Evolutionary conservation across 1,140 invertebrate species (phyloP).

Genomic region (Papilio glaucus): DNA sequence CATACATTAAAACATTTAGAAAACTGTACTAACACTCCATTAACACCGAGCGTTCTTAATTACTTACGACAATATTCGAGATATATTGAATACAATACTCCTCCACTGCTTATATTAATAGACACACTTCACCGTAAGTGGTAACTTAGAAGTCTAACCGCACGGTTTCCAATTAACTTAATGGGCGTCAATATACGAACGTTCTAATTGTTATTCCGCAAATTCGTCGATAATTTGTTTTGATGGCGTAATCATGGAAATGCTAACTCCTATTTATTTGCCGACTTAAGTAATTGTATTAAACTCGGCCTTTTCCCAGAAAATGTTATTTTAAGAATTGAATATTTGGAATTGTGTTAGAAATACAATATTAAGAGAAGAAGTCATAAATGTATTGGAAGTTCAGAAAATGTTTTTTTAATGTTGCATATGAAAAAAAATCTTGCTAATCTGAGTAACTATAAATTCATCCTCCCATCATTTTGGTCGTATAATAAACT

Average conservation of each 20-base stretch:
- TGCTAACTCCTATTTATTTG: slow-evolving; percentile 62
- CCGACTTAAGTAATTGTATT: too few relatives aligned
- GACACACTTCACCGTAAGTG: slow-evolving; percentile 49
- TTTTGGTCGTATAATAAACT: too few relatives aligned
- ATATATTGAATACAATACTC: slow-evolving; percentile 27
- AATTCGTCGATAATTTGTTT: slow-evolving; percentile 43
- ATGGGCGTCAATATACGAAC: slow-evolving; percentile 53
- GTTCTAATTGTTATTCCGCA: slow-evolving; percentile 57
- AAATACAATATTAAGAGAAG: background rate
- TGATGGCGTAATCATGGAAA: slow-evolving; percentile 55
- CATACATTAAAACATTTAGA: slow-evolving; percentile 13
- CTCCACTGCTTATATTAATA: slow-evolving; percentile 49
- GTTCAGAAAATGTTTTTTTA: too few relatives aligned
- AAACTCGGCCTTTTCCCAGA: background rate
- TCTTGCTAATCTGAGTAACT: too few relatives aligned
- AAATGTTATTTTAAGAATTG: background rate
- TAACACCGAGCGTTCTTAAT: background rate
- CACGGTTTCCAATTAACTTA: slow-evolving; percentile 56
- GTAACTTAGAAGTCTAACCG: slow-evolving; percentile 49
- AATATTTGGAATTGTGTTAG: background rate
- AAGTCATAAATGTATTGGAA: background rate
- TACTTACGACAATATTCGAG: slow-evolving; percentile 4
- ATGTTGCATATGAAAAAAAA: too few relatives aligned
- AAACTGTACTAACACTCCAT: slow-evolving; percentile 2
- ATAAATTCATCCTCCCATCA: too few relatives aligned